phyloP scores from a whole-genome alignment of 2,797 vertebrate species.

The Anguilla anguilla region DNA sequence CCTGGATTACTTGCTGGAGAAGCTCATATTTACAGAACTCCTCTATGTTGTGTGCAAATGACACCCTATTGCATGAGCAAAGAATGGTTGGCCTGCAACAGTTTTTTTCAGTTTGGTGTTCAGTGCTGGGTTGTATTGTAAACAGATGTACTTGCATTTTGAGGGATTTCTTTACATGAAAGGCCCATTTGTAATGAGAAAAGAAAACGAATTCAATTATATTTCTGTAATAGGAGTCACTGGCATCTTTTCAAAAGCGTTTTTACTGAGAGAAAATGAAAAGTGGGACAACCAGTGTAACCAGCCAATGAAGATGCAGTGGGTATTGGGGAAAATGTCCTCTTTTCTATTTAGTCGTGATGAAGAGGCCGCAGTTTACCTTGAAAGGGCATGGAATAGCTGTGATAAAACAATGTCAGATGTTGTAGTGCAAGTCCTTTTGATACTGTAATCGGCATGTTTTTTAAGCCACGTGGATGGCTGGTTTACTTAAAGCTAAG shows the following conservation, averaged over 20 bases:
- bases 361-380: not conserved
- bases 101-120: conserved; percentile 30
- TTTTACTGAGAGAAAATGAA: conserved; percentile 45
- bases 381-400: conserved; percentile 27
- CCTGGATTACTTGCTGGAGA: conserved; percentile 20
- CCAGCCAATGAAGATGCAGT: conserved; percentile 48
- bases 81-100: conserved; percentile 38
- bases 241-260: conserved; percentile 58
- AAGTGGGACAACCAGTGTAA: conserved; percentile 55
- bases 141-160: conserved; percentile 61
- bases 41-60: conserved; percentile 55
- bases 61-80: conserved; percentile 42
- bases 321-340: conserved; percentile 42
- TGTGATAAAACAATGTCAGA: conserved; percentile 32
- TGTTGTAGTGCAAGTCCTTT: conserved; percentile 20
- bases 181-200: conserved; percentile 49
- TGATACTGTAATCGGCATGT: conserved; percentile 27
- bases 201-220: conserved; percentile 56
- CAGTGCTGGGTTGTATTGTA: conserved; percentile 57
- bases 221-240: conserved; percentile 62
- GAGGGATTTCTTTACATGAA: conserved; percentile 50
- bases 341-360: conserved; percentile 41
- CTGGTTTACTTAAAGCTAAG: not conserved
- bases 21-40: conserved; percentile 44
- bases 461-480: not conserved